A percentile compares a stretch with the other conserved stretches of the same genome.
Evolutionary conservation across 2,888 invertebrate species (phyloP).

Genomic region (Autographa pulchrina): DNA sequence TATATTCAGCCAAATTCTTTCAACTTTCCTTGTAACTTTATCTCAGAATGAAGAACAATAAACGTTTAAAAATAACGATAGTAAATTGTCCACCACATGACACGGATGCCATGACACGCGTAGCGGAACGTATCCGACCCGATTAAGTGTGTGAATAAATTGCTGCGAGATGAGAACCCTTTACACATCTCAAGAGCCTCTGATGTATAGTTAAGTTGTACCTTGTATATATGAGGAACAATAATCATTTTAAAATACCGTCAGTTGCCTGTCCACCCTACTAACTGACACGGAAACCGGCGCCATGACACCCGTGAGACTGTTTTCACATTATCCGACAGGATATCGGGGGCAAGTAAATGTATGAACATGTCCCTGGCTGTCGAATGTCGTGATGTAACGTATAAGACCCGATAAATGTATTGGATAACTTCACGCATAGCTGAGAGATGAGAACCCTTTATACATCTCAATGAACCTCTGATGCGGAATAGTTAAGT

Average conservation of each 20-base stretch:
- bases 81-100: constrained; percentile 12
- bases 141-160: constrained; percentile 13
- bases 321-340: too few species aligned
- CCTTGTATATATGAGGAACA: background rate
- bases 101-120: constrained; percentile 38
- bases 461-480: background rate
- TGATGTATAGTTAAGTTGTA: background rate
- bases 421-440: constrained; percentile 35
- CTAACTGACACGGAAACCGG: too few species aligned
- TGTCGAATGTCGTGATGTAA: too few species aligned
- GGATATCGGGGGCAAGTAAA: too few species aligned
- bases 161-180: constrained; percentile 5
- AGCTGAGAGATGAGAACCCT: constrained; percentile 6
- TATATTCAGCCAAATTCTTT: too few species aligned
- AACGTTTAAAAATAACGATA: background rate
- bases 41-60: too few species aligned
- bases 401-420: background rate
- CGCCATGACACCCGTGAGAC: too few species aligned
- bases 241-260: too few species aligned
- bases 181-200: background rate
- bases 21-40: too few species aligned
- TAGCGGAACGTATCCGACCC: constrained; percentile 25
- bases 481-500: background rate
- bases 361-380: too few species aligned
- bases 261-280: too few species aligned